These are phyloP conservation scores for Oryzias celebensis DNA, from an alignment of 2,113 vertebrate species.

Conservation along the genomic window DNA sequence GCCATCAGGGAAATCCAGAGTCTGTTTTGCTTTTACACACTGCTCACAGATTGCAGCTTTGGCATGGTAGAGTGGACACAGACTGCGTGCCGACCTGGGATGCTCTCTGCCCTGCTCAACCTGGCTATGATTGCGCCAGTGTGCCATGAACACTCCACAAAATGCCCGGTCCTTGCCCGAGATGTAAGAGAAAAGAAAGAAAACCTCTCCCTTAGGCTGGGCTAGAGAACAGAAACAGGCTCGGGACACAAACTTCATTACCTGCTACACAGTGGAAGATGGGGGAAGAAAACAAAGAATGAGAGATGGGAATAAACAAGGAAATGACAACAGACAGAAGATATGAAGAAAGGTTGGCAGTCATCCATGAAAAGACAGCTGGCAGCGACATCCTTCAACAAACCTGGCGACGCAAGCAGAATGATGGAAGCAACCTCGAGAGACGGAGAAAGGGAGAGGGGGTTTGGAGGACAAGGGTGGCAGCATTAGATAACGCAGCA, in stretches of 20 bases:
- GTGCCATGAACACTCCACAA: constrained; percentile 34
- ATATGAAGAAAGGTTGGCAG: constrained; percentile 66
- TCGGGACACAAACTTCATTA: constrained; percentile 59
- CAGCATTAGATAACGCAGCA: constrained; percentile 53
- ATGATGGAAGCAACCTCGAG: constrained; percentile 65
- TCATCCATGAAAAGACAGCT: constrained; percentile 78
- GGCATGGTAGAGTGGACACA: constrained; percentile 50
- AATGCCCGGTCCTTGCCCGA: constrained; percentile 12
- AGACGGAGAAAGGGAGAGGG: constrained; percentile 48
- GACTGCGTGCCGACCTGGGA: constrained; percentile 52
- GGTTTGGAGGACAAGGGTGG: constrained; percentile 24
- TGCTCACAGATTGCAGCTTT: constrained; percentile 62
- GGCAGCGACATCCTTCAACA: constrained; percentile 78
- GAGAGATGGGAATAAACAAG: constrained; percentile 63
- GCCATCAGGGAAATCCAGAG: constrained; percentile 37
- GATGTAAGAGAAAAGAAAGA: constrained; percentile 6
- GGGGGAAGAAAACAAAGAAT: constrained; percentile 9
- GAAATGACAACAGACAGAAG: constrained; percentile 65
- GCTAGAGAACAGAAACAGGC: constrained; percentile 32
- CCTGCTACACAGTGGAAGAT: constrained; percentile 52
- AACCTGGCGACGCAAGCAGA: constrained; percentile 67
- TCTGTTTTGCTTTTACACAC: constrained; percentile 62
- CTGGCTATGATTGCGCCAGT: constrained; percentile 54
- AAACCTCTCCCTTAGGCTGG: constrained; percentile 19
- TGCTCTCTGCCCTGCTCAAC: constrained; percentile 48